Percentiles rank a stretch among this genome's conserved stretches.
These are phyloP conservation scores for Lerema accius DNA, from an alignment of 1,140 invertebrate species.

Conservation along the genomic window DNA sequence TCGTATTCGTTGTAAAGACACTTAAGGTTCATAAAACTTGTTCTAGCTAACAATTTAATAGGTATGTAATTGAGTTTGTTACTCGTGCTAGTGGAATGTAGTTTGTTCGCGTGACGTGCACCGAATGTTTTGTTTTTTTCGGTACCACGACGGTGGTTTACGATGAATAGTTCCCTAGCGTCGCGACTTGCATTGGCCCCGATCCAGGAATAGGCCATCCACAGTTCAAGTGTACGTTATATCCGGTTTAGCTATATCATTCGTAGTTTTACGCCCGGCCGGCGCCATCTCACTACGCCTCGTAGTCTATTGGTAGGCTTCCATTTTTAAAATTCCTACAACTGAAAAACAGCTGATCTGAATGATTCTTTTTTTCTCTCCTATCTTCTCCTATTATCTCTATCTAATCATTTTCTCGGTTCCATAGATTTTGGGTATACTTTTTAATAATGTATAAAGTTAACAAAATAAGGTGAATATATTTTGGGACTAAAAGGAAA, in stretches of 20 bases:
- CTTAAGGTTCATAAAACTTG: neutral
- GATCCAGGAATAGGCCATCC: constrained; percentile 71
- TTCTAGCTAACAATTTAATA: constrained; percentile 13
- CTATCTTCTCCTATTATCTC: too few species aligned
- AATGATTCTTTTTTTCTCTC: too few species aligned
- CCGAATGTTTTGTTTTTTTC: constrained; percentile 10
- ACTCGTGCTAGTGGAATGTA: constrained; percentile 8
- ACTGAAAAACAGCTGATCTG: too few species aligned
- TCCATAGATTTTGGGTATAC: too few species aligned
- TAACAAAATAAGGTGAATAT: too few species aligned
- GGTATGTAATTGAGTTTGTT: constrained; percentile 18
- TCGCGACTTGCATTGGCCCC: constrained; percentile 59
- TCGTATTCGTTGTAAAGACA: neutral
- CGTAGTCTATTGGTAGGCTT: too few species aligned
- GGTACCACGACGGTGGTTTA: constrained; percentile 6
- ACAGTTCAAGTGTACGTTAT: constrained; percentile 70
- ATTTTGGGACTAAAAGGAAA: neutral
- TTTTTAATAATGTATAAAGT: too few species aligned
- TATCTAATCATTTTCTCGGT: too few species aligned
- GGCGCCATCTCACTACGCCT: constrained; percentile 39
- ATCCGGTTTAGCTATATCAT: constrained; percentile 54
- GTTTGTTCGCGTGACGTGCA: constrained; percentile 10
- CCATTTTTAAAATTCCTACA: too few species aligned
- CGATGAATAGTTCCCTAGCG: constrained; percentile 45
- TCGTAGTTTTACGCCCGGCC: constrained; percentile 56